Percentiles rank a stretch among this genome's conserved stretches.
Evolutionary conservation across 2,888 invertebrate species (phyloP).

Genomic region (Ecliptopera silaceata): DNA sequence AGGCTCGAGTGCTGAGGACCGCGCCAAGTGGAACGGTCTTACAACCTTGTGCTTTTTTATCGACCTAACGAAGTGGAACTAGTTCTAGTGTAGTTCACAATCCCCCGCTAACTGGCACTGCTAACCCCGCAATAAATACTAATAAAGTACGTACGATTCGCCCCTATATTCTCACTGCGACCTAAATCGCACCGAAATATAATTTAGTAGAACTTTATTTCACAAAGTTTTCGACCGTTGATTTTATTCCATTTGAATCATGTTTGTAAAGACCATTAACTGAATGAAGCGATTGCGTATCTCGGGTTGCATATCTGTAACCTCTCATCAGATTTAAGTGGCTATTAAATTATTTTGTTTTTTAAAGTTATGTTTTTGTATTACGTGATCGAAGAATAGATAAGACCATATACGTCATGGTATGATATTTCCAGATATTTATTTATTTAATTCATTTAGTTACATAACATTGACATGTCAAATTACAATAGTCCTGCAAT

Average conservation of each 20-base stretch:
- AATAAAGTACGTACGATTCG: conserved; percentile 30
- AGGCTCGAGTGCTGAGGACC: conserved; percentile 44
- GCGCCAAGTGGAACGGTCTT: conserved; percentile 28
- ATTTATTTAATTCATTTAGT: no score
- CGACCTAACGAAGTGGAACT: conserved; percentile 26
- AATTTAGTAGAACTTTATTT: conserved; percentile 14
- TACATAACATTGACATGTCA: no score
- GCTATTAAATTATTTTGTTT: conserved; percentile 15
- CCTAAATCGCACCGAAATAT: conserved; percentile 28
- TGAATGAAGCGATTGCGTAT: conserved; percentile 10
- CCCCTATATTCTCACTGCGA: conserved; percentile 26
- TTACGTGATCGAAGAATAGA: conserved; percentile 13
- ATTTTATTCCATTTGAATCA: conserved; percentile 10
- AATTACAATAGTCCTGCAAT: no score
- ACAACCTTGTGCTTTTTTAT: conserved; percentile 35
- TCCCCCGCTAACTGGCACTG: conserved; percentile 8
- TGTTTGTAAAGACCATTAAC: conserved; percentile 22
- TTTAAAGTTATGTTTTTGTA: conserved; percentile 1
- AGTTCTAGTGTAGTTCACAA: conserved; percentile 9
- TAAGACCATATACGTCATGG: conserved; percentile 1
- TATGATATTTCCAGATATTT: no score
- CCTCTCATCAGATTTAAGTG: conserved; percentile 9
- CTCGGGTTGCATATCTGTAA: conserved; percentile 10
- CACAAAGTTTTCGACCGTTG: conserved; percentile 11
- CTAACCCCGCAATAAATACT: conserved; percentile 32